Evolutionary conservation across 2,888 invertebrate species (phyloP).

Genomic region (Gryllus longicercus): DNA sequence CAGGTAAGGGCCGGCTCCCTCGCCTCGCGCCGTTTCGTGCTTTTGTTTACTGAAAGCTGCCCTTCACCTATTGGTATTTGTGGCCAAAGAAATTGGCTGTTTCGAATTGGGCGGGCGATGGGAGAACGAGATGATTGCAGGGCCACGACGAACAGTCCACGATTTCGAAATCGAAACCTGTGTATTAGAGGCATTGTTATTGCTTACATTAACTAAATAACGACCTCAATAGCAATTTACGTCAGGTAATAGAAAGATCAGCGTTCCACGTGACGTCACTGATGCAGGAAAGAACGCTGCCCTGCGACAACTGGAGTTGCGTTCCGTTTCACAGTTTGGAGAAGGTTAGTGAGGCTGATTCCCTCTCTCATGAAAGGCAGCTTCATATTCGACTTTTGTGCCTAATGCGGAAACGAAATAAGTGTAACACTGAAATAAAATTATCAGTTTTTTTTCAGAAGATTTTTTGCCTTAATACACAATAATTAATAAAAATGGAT

Average conservation of each 20-base stretch:
- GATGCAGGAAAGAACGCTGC: no score
- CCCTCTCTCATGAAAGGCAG: no score
- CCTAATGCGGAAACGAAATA: no score
- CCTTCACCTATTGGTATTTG: constrained; percentile 17
- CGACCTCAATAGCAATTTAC: not conserved
- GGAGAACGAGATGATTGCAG: constrained; percentile 4
- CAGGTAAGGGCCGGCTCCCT: not conserved
- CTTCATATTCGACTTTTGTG: no score
- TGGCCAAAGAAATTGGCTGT: not conserved
- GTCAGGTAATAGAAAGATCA: not conserved
- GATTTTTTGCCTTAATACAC: no score
- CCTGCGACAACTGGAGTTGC: no score
- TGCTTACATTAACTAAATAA: not conserved
- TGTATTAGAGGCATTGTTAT: not conserved
- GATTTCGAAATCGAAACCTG: not conserved
- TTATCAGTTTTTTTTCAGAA: no score
- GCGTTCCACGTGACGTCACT: no score
- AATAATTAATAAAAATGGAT: no score
- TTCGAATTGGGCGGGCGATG: not conserved
- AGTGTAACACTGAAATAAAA: no score
- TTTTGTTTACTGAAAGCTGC: constrained; percentile 10
- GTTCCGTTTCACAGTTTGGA: no score
- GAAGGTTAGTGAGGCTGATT: no score
- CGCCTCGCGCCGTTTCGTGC: not conserved
- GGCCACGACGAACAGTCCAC: not conserved